Conservation (phyloP, 2,888 invertebrate species). For the Dolichopus griseipennis region DNA sequence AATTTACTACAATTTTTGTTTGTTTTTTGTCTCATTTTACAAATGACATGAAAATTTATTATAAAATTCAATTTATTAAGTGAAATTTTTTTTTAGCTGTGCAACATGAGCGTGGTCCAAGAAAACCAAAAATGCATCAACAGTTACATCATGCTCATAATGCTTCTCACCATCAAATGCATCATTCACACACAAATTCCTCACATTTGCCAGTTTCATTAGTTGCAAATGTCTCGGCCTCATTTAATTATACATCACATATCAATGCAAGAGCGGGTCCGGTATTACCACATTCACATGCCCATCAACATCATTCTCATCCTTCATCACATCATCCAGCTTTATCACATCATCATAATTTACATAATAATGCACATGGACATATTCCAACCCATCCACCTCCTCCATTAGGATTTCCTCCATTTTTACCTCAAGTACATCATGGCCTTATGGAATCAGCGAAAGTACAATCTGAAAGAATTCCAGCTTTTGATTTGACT, state of each 20-base stretch:
- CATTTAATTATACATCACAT: constrained; percentile 43
- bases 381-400: constrained; percentile 26
- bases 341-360: constrained; percentile 23
- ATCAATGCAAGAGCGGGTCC: constrained; percentile 32
- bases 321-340: constrained; percentile 21
- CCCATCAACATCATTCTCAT: constrained; percentile 29
- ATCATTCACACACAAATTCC: constrained; percentile 25
- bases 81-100: constrained; percentile 61
- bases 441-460: constrained; percentile 40
- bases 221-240: constrained; percentile 43
- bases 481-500: constrained; percentile 25
- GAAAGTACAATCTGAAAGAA: constrained; percentile 30
- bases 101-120: constrained; percentile 91
- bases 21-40: no score
- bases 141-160: constrained; percentile 39
- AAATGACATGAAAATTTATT: no score
- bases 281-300: constrained; percentile 29
- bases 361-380: constrained; percentile 16
- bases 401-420: constrained; percentile 37
- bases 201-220: constrained; percentile 39
- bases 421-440: constrained; percentile 35
- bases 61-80: no score
- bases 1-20: no score
- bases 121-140: constrained; percentile 78
- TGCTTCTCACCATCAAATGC: constrained; percentile 24